Evolutionary conservation across 2,797 vertebrate species (phyloP), one percentile per base, ranked within the genome.

Genomic region (Sus cebifrons): DNA sequence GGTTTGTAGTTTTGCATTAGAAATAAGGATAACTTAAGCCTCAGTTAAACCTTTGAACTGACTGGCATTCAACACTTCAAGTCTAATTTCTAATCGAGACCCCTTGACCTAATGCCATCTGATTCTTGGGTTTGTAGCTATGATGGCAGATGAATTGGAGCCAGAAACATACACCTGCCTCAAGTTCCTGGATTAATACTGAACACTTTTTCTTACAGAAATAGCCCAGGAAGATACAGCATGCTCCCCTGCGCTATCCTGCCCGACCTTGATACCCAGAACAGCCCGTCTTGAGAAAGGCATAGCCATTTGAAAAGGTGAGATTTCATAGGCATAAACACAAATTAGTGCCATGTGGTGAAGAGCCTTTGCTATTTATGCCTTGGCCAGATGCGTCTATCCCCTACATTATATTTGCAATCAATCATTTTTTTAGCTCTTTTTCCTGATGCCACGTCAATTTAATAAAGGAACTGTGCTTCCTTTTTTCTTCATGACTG

Each of bases 341-440:
- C 91, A 96, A 97, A 98, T 97, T 78, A 97, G 52, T 86, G 96
- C 92, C 97, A 89, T 97, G 90, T 97, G 97, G 68, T 97, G 94
- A 9, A 95, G 96, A 87, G 60, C 21, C 97, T 97, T 97, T 92
- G 62, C 97, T 98, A 92, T 95, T 98, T 97, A 83, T 40, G 96
- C 95, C 86, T 54, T n/a, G 96, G 75, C 71, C 98, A 98, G 97
- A 96, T 97, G 86, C 97, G 98, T 97, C 97, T 97, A 73, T 97
- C 70, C 49, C 73, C 92, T 96, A 54, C 87, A 90, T 95, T 97
- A 36, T 87, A 96, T 91, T 52, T 90, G 89, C 96, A 96, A 85
- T 97, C 95, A 98, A 96, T 82, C 18, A 95, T 86, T 95, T 94
- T 94, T n/a, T 95, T 27, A 86, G 91, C 93, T 44, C 62, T 68